phyloP scores from a whole-genome alignment of 1,140 invertebrate species.

The Pseudomyrmex sp. region DNA sequence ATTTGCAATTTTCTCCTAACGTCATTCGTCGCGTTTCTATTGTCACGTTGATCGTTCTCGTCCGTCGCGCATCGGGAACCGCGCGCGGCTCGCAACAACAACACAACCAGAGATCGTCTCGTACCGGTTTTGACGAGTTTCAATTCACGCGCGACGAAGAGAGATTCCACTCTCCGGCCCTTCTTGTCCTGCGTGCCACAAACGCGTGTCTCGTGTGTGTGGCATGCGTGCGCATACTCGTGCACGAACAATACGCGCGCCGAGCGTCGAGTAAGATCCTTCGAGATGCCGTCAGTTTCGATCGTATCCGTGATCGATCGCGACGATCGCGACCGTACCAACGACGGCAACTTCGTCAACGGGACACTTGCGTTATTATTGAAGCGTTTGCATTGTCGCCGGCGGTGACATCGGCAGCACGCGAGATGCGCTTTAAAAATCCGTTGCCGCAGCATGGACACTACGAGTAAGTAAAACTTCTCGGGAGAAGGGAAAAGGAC shows the following conservation, averaged over 20 bases:
- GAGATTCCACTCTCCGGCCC: background rate
- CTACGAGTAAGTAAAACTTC: constrained; percentile 80
- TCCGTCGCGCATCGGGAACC: background rate
- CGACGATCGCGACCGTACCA: constrained; percentile 50
- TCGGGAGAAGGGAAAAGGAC: constrained; percentile 18
- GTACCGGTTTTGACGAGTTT: background rate
- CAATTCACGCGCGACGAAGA: constrained; percentile 17
- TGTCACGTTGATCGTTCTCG: background rate
- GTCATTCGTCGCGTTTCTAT: constrained; percentile 37
- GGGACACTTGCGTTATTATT: background rate
- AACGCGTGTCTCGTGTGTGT: background rate
- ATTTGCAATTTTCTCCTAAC: background rate
- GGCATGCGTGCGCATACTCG: background rate
- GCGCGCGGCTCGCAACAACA: no score
- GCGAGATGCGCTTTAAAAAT: constrained; percentile 79
- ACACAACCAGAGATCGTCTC: no score
- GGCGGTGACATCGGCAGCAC: constrained; percentile 7
- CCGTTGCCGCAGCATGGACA: constrained; percentile 79
- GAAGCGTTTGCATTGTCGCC: background rate
- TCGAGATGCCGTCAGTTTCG: constrained; percentile 48
- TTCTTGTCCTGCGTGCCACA: constrained; percentile 11
- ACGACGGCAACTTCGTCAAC: constrained; percentile 14
- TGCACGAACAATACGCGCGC: no score
- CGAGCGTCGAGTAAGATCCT: constrained; percentile 1
- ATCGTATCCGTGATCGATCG: constrained; percentile 57